A percentile compares a stretch with the other conserved stretches of the same genome.
Conservation (phyloP, 2,888 invertebrate species). For the Epiblema foenella region DNA sequence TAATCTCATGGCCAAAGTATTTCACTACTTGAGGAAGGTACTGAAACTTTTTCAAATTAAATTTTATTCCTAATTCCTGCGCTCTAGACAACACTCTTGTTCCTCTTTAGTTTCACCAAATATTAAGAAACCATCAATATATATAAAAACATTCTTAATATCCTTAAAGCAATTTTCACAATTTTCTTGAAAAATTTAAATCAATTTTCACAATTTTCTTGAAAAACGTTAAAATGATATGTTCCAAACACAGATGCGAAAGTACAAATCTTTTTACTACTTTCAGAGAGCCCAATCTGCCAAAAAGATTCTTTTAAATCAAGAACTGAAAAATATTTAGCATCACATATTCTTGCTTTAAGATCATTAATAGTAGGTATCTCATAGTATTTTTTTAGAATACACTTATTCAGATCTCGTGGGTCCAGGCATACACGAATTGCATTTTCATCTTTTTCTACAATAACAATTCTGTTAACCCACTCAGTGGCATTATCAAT, state of each 20-base stretch:
- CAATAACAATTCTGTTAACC: constrained; percentile 35
- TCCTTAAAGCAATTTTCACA: constrained; percentile 16
- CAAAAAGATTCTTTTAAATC: constrained; percentile 1
- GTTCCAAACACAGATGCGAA: not conserved
- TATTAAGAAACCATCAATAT: constrained; percentile 34
- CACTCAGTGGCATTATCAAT: constrained; percentile 31
- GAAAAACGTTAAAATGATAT: constrained; percentile 14
- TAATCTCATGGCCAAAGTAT: too few relatives aligned
- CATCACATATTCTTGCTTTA: not conserved
- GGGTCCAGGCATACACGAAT: constrained; percentile 37
- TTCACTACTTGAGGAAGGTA: not conserved
- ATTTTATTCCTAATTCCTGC: not conserved
- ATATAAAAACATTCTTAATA: constrained; percentile 18
- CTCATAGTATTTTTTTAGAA: constrained; percentile 25
- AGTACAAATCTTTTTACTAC: constrained; percentile 5
- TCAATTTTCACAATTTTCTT: too few relatives aligned
- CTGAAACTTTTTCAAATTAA: not conserved
- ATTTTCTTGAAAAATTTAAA: constrained; percentile 28
- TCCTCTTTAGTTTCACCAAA: constrained; percentile 19
- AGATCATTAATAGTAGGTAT: constrained; percentile 26
- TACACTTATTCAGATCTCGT: constrained; percentile 29
- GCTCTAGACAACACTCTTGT: not conserved
- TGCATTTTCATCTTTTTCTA: constrained; percentile 28
- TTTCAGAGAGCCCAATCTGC: not conserved
- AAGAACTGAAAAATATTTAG: constrained; percentile 1